A percentile compares a stretch with the other conserved stretches of the same genome.
Evolutionary conservation across 1,140 invertebrate species (phyloP).

Genomic region (Orius insidiosus): DNA sequence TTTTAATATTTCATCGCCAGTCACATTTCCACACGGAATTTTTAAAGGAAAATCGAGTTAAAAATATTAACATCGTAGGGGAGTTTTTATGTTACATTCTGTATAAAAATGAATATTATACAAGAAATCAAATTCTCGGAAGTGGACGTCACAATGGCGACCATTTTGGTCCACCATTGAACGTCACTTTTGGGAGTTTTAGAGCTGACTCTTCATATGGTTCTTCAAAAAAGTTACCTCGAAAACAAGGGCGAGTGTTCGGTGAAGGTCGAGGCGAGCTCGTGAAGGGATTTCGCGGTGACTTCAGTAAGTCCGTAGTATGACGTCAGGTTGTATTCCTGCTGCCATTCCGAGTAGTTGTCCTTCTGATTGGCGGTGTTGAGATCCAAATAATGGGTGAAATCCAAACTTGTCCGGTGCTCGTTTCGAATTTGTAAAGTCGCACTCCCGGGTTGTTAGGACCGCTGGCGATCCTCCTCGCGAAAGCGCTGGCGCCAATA

Average conservation of each 20-base stretch:
- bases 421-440: slow-evolving; percentile 73
- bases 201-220: too few species aligned
- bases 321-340: slow-evolving; percentile 61
- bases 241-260: slow-evolving; percentile 36
- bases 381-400: slow-evolving; percentile 74
- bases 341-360: slow-evolving; percentile 51
- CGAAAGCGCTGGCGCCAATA: slow-evolving; percentile 70
- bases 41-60: too few species aligned
- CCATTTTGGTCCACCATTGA: too few species aligned
- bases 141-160: too few species aligned
- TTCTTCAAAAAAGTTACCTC: too few species aligned
- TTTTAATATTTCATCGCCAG: too few species aligned
- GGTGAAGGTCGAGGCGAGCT: slow-evolving; percentile 55
- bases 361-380: slow-evolving; percentile 48
- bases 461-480: slow-evolving; percentile 47
- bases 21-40: too few species aligned
- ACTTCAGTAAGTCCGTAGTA: slow-evolving; percentile 54
- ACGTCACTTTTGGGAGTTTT: too few species aligned
- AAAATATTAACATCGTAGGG: too few species aligned
- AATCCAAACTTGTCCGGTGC: slow-evolving; percentile 70
- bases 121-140: too few species aligned
- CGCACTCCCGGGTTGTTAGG: slow-evolving; percentile 76
- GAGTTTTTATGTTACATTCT: too few species aligned
- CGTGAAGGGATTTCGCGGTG: slow-evolving; percentile 50
- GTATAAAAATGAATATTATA: too few species aligned